Percentiles rank a stretch among this genome's conserved stretches.
These are phyloP conservation scores for Nomada flava DNA, from an alignment of 2,888 invertebrate species.

Conservation along the genomic window DNA sequence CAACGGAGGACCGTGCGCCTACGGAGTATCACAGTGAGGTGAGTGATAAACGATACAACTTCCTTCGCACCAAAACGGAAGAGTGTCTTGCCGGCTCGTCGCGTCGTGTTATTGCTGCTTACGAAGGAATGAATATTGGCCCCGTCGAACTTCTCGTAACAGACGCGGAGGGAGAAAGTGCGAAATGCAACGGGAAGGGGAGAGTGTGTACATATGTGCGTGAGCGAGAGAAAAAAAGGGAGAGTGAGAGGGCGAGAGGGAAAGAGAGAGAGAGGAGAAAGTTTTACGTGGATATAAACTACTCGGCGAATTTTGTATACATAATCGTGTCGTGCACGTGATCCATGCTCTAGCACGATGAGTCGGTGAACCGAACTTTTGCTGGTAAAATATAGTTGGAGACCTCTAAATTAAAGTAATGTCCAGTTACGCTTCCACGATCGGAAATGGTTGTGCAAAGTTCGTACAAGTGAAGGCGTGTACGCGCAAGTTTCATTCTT, in stretches of 20 bases:
- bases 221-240: constrained; percentile 13
- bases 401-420: not conserved
- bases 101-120: constrained; percentile 60
- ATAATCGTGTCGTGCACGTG: constrained; percentile 42
- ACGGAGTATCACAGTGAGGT: constrained; percentile 78
- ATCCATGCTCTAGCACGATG: constrained; percentile 51
- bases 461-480: not conserved
- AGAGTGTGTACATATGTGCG: not conserved
- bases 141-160: constrained; percentile 52
- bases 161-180: constrained; percentile 23
- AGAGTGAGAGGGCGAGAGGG: constrained; percentile 13
- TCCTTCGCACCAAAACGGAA: constrained; percentile 71
- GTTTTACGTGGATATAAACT: constrained; percentile 54
- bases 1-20: constrained; percentile 74
- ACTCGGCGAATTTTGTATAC: constrained; percentile 43
- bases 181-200: constrained; percentile 9
- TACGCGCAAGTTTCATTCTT: constrained; percentile 12
- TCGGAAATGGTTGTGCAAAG: constrained; percentile 1
- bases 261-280: constrained; percentile 26
- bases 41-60: constrained; percentile 81
- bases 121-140: constrained; percentile 62
- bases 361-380: constrained; percentile 51
- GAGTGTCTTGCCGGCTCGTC: constrained; percentile 57
- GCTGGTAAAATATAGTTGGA: not conserved
- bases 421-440: not conserved